Evolutionary conservation across 2,797 vertebrate genomes (phyloP).

Genomic region (Coranthus polyacanthus): DNA sequence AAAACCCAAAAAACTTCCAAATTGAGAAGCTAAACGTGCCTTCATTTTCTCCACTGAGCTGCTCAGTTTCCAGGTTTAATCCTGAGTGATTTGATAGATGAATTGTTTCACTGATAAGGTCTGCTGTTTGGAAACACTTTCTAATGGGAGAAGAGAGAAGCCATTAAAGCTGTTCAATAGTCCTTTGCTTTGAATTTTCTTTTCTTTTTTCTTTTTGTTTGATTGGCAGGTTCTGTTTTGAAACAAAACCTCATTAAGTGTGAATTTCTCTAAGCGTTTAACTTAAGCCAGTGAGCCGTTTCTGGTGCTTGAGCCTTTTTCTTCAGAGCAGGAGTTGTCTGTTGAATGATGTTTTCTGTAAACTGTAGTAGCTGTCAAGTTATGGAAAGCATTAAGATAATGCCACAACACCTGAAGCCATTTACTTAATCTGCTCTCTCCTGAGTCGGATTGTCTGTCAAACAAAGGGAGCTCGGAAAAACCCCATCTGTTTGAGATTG

Average conservation of each 20-base stretch:
- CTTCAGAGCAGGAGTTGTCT: not conserved
- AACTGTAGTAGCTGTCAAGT: constrained; percentile 55
- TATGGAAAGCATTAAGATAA: constrained; percentile 59
- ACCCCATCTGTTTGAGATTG: constrained; percentile 40
- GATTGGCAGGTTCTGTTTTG: constrained; percentile 9
- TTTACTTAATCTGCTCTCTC: constrained; percentile 72
- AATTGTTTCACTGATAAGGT: too few relatives aligned
- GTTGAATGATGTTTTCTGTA: constrained; percentile 58
- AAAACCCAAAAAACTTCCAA: too few relatives aligned
- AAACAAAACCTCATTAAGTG: not conserved
- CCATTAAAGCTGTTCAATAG: too few relatives aligned
- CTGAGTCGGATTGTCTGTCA: constrained; percentile 86
- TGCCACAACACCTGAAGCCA: constrained; percentile 69
- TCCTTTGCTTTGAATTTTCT: too few relatives aligned
- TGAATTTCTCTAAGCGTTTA: not conserved
- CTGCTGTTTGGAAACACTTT: too few relatives aligned
- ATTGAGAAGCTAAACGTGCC: too few relatives aligned
- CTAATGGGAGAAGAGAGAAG: too few relatives aligned
- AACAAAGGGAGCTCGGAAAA: constrained; percentile 80
- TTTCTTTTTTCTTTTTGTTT: not conserved
- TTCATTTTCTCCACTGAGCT: too few relatives aligned
- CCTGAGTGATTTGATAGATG: too few relatives aligned
- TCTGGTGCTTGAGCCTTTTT: constrained; percentile 16
- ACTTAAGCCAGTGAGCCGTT: constrained; percentile 21
- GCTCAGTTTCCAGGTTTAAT: too few relatives aligned